Conservation (phyloP, 2,888 invertebrate species). For the Pedicia rivosa region DNA sequence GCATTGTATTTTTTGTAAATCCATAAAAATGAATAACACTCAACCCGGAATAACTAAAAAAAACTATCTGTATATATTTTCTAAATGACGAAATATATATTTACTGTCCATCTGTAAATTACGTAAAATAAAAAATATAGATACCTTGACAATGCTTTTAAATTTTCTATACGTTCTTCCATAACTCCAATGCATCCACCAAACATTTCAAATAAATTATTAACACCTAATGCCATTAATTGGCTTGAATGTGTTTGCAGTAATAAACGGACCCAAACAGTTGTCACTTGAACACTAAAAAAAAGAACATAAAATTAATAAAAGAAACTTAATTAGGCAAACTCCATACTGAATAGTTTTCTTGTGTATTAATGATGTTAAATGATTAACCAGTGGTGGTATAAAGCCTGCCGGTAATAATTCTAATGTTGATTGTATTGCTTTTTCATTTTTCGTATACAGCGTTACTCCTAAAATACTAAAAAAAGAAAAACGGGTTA, state of each 20-base stretch:
- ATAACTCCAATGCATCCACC: slow-evolving; percentile 28
- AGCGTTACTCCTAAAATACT: slow-evolving; percentile 51
- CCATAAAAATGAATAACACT: no score
- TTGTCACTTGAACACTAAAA: slow-evolving; percentile 22
- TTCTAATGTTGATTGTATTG: slow-evolving; percentile 58
- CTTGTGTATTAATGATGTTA: slow-evolving; percentile 24
- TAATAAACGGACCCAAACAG: slow-evolving; percentile 24
- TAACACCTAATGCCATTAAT: slow-evolving; percentile 25
- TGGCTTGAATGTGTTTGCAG: slow-evolving; percentile 26
- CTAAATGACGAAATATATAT: no score
- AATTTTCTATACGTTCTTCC: slow-evolving; percentile 25
- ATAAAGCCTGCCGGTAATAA: slow-evolving; percentile 63
- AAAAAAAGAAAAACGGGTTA: slow-evolving; percentile 11
- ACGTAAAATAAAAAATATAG: no score
- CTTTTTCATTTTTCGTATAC: slow-evolving; percentile 44
- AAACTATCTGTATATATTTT: no score
- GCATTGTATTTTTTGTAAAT: no score
- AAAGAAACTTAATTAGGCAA: no score
- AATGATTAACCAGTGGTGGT: slow-evolving; percentile 52
- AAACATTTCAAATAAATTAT: slow-evolving; percentile 24
- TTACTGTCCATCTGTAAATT: no score
- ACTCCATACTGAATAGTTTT: no score
- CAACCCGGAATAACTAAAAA: no score
- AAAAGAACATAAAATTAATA: slow-evolving; percentile 2
- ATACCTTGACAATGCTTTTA: slow-evolving; percentile 26